Percentiles rank a stretch among this genome's conserved stretches.
phyloP scores from a whole-genome alignment of 2,888 invertebrate genomes.

The Morpho deidamia region DNA sequence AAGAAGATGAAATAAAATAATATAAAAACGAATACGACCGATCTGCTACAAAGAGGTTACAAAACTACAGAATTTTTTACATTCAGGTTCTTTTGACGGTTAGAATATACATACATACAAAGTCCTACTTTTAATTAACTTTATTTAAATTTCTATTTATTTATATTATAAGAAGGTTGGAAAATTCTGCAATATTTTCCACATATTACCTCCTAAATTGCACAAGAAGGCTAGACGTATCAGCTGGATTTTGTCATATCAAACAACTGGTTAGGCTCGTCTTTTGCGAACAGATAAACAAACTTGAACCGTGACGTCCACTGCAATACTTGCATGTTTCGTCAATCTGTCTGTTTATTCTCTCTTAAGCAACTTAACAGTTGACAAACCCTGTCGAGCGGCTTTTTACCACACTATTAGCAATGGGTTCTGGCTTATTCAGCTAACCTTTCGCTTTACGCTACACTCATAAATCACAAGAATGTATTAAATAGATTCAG shows the following conservation, averaged over 20 bases:
- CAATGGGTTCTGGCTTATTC: not conserved
- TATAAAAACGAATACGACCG: no score
- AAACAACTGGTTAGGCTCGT: constrained; percentile 5
- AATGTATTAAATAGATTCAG: no score
- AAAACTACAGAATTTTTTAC: no score
- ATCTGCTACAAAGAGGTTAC: no score
- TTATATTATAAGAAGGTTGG: no score
- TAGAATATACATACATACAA: no score
- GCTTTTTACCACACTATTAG: not conserved
- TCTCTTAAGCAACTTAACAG: constrained; percentile 10
- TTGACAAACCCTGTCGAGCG: constrained; percentile 2
- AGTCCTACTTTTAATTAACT: no score
- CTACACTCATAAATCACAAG: no score
- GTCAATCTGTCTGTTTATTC: constrained; percentile 7
- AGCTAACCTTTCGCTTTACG: no score
- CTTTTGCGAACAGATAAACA: constrained; percentile 8
- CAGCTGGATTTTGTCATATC: constrained; percentile 6
- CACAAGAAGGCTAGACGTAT: constrained; percentile 5
- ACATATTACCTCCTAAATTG: constrained; percentile 5
- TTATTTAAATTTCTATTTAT: no score
- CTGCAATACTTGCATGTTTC: constrained; percentile 13
- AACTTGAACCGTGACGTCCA: constrained; percentile 6
- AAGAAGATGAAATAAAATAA: no score
- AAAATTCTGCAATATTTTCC: not conserved
- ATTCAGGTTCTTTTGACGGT: no score